These are phyloP conservation scores for Iguana delicatissima DNA, from an alignment of 2,797 vertebrate genomes.

Conservation along the genomic window DNA sequence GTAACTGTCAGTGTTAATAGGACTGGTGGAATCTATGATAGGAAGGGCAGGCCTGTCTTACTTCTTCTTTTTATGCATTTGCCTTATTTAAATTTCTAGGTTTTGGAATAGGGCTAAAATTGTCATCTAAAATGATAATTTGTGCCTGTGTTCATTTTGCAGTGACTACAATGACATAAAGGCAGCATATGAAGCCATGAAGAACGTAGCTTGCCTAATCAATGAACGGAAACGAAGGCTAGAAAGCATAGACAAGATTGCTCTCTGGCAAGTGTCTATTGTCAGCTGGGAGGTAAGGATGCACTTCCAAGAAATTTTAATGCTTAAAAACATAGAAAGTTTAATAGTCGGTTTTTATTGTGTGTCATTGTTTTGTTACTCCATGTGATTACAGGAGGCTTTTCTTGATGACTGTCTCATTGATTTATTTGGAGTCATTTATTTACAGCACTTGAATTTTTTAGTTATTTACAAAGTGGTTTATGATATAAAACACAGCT, in stretches of 20 bases:
- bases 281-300: constrained; percentile 93
- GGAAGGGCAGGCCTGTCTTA: too few relatives aligned
- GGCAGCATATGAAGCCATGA: constrained; percentile 94
- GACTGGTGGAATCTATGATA: too few relatives aligned
- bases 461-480: neutral
- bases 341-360: neutral
- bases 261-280: constrained; percentile 95
- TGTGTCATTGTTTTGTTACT: constrained; percentile 35
- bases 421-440: constrained; percentile 50
- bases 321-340: constrained; percentile 46
- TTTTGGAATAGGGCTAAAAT: neutral
- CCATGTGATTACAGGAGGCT: constrained; percentile 24
- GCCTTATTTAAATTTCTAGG: too few relatives aligned
- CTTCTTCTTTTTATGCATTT: too few relatives aligned
- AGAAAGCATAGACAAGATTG: constrained; percentile 96
- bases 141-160: constrained; percentile 51
- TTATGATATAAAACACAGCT: neutral
- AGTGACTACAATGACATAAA: constrained; percentile 92
- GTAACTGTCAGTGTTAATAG: too few relatives aligned
- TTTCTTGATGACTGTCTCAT: constrained; percentile 49
- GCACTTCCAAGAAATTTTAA: constrained; percentile 16
- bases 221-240: constrained; percentile 95
- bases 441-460: constrained; percentile 6
- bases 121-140: constrained; percentile 36
- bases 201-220: constrained; percentile 96